phyloP scores from a whole-genome alignment of 2,888 invertebrate species.

The Lutraria lutraria region DNA sequence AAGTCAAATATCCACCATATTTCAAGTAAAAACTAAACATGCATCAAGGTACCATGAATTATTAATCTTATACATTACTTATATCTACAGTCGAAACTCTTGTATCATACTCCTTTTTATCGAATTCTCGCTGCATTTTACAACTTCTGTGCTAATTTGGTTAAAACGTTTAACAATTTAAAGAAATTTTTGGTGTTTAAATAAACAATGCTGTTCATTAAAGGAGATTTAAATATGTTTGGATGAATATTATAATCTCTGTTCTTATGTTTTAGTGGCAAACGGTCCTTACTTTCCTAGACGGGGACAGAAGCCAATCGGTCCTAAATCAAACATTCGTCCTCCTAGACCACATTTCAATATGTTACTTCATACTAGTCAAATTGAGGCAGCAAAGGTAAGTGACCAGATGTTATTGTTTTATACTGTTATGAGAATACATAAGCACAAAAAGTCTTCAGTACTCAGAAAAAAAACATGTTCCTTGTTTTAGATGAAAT shows the following conservation, averaged over 20 bases:
- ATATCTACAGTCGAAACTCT: no score
- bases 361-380: slow-evolving; percentile 93
- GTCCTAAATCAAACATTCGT: slow-evolving; percentile 90
- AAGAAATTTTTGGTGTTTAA: no score
- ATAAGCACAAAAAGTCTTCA: no score
- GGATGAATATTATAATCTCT: not conserved
- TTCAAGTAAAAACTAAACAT: not conserved
- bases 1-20: slow-evolving; percentile 37
- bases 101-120: not conserved
- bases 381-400: slow-evolving; percentile 91
- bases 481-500: no score
- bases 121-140: not conserved
- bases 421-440: no score
- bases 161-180: not conserved
- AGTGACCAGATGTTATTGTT: no score
- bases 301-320: slow-evolving; percentile 89
- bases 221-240: not conserved
- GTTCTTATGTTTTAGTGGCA: slow-evolving; percentile 88
- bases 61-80: no score
- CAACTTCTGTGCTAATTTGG: not conserved
- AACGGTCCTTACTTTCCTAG: slow-evolving; percentile 93
- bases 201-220: not conserved
- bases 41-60: no score
- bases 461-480: no score
- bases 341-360: slow-evolving; percentile 94